Base-by-base conservation (phyloP, 2,113 vertebrate genomes). In the Charina bottae region DNA sequence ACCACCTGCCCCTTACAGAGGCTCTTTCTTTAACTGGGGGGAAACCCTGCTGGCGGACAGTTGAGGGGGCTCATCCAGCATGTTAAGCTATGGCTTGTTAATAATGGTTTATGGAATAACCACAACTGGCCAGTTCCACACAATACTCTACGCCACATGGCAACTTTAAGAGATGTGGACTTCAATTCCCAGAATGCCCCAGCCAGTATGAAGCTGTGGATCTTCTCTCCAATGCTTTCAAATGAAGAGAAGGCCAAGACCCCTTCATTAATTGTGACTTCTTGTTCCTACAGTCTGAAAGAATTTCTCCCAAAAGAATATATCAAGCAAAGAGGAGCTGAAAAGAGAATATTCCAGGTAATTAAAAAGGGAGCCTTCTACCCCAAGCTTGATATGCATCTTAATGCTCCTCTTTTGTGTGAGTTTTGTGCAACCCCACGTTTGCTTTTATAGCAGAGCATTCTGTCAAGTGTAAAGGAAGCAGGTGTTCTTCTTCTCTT, bases 291-390 rank as follows among this genome's bases (percentile, higher is more conserved):
- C 93, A 98, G 98, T 93, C 96, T 98, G 60, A 98, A 98, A 94
- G 98, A 98, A 96, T 98, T 98, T 93, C 96, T 98, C 92, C 98
- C 98, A 87, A 98, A 98, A 97, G 98, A 98, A 95, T 98, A 98
- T 58, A 98, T 98, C 94, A 98, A 98, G 93, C 98, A 98, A 94
- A 98, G 98, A 96, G 98, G 97, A 93, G 97, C 98, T 83, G 98
- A 98, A 94, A 98, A 98, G 95, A 97, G 96, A 90, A 96, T 98
- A 96, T 98, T 98, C 95, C 98, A 98, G 98, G 98, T 98, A 98
- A 93, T 91, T 94, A 26, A 90, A 93, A 93, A 55, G 4, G 53
- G 49, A 23, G 89, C 84, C 84, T 6, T 84, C 85, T 19, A 64
- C 88, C 21, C 1, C 7, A 56, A 4, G 58, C 2, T 93, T 88